Conservation (phyloP, 2,797 vertebrate species). For the Argyrosomus regius region DNA sequence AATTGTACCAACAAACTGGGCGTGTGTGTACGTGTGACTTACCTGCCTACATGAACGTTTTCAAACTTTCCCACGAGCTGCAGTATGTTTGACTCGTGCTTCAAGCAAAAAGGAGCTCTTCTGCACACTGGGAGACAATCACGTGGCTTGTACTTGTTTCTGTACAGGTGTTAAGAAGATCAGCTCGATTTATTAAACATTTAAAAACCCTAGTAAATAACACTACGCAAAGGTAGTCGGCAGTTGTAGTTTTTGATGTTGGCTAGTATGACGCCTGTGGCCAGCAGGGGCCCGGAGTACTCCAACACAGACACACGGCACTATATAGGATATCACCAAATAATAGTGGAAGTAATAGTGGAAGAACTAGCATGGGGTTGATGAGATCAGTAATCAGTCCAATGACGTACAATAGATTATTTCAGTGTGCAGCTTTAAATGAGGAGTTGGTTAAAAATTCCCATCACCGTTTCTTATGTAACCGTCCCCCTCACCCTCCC, state of each 20-base stretch:
- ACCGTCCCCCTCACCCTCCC: not conserved
- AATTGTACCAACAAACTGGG: constrained; percentile 5
- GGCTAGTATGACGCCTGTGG: too few relatives aligned
- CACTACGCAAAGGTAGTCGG: too few relatives aligned
- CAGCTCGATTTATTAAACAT: too few relatives aligned
- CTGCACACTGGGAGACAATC: not conserved
- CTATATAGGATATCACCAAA: too few relatives aligned
- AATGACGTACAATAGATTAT: not conserved
- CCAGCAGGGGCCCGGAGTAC: too few relatives aligned
- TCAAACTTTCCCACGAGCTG: constrained; percentile 65
- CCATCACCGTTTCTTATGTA: not conserved
- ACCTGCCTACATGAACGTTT: constrained; percentile 8
- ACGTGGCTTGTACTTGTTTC: not conserved
- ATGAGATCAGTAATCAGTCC: not conserved
- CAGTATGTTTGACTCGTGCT: not conserved
- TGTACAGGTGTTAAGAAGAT: not conserved
- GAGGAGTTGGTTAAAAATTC: not conserved
- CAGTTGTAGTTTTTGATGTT: too few relatives aligned
- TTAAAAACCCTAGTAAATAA: too few relatives aligned
- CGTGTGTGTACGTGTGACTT: not conserved
- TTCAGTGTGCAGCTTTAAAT: constrained; percentile 6
- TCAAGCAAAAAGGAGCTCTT: not conserved
- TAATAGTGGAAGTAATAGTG: too few relatives aligned
- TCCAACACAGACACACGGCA: too few relatives aligned
- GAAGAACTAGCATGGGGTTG: not conserved